Evolutionary conservation across 2,888 invertebrate species (phyloP), one percentile per base, ranked within the genome.

Genomic region (Arctia plantaginis): DNA sequence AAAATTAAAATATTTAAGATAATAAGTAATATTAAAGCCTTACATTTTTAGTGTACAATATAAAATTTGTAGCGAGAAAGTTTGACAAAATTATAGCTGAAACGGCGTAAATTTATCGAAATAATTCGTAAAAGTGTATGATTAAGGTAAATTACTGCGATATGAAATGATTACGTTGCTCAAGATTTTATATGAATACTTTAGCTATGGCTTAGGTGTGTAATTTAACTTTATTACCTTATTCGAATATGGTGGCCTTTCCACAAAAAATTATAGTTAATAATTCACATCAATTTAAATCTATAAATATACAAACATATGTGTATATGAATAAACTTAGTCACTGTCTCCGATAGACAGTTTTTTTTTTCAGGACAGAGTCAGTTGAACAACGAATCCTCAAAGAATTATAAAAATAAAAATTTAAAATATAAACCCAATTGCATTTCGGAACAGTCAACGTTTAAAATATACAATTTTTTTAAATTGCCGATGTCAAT

Each of bases 221-320:
- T 73, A 69, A 73, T 73, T 73, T 73, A 23, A 27, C n/a, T 27
- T 65, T 69, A 73, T 73, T 65, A 47, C 18, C 23, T 35, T 64
- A 18, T 62, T 55, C 33, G 12, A 72, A 67, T 23, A 41, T 4
- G 41, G n/a, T 65, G 39, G 41, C 23, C 35, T 69, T 69, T 65
- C 51, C 55, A 27, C 18, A 65, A 65, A 30, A 51, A 3, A 68
- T 66, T 66, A 3, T 13, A 6, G 23, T 23, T 20, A 65, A 65
- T 15, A 23, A 59, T 62, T 62, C 27, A n/a, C n/a, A n/a, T n/a
- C n/a, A n/a, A n/a, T n/a, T n/a, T n/a, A n/a, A n/a, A n/a, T n/a
- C n/a, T n/a, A n/a, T n/a, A n/a, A n/a, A n/a, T n/a, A n/a, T n/a
- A n/a, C n/a, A n/a, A n/a, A n/a, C n/a, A n/a, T n/a, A n/a, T 47